Base-by-base conservation (phyloP, 2,797 vertebrate genomes). In the Xiphorhynchus erythropygius region DNA sequence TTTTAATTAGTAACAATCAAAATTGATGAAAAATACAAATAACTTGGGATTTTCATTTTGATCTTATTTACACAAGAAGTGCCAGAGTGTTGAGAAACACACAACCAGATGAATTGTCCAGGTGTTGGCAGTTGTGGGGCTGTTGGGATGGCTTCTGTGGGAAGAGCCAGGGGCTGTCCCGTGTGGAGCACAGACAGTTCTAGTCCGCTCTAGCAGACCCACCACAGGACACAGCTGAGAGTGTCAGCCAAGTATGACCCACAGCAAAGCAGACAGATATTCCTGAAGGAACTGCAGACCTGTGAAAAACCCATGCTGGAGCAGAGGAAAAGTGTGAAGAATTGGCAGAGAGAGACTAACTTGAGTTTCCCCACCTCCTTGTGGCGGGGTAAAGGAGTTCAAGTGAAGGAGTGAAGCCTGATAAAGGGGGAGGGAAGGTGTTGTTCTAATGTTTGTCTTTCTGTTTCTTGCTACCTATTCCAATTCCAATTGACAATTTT, bases 381-480 rank as follows among this genome's bases (percentile, higher is more conserved):
- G 59, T 1, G 13, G 1, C 1, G 1, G 1, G 2, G 22, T 7
- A 24, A 18, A 57, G 39, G 49, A 27, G 18, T 46, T 28, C 25
- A 24, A 76, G 17, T n/a, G 22, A 68, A 68, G 22, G 22, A n/a
- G 4, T 30, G 32, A 80, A 69, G 46, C 25, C 41, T 65, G 11
- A 30, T 42, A 62, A 84, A 50, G 18, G 33, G 18, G 13, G 1
- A 76, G 32, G 41, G 52, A 84, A 74, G 42, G 6, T 25, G 25
- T 1, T 55, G 7, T 5, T 76, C 41, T 25, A 50, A 60, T 35
- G 14, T 37, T 57, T 70, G 6, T 6, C 41, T 39, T 63, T 55
- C n/a, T 56, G 1, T 55, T 90, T 90, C 46, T 56, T 27, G 35
- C 33, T 73, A 47, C 15, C 37, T 44, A 32, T 56, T 49, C 15